Base-by-base conservation (phyloP, 2,888 invertebrate genomes). In the Pristionchus mayeri region DNA sequence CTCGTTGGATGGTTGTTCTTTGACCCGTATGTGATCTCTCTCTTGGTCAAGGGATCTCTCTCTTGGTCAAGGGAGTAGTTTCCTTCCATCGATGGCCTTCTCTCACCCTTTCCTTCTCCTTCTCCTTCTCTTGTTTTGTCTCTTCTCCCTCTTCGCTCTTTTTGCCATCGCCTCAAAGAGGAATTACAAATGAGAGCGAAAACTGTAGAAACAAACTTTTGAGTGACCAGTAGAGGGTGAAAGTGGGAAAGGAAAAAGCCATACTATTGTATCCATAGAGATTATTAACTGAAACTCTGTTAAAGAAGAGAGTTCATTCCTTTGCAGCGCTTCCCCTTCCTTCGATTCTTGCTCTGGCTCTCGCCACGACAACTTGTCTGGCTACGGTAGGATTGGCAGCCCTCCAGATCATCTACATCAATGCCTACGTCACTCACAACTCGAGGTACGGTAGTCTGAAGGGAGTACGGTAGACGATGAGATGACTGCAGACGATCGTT, bases 401-500 rank as follows among this genome's bases (percentile, higher is more conserved):
- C 27, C 87, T 91, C 16, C 91, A 91, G 83, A 83, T 91, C 52
- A 84, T 90, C 71, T 91, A 90, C 86, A 90, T 91, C 57, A 86
- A 85, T 27, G 86, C 88, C 78, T 91, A 91, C 85, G 89, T 90
- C 37, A 90, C 90, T 2, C 88, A 91, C 48, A 85, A 30, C 13
- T 6, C 48, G 44, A 80, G 80, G 80, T 80, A 54, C 54, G 37
- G n/a, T 37, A 48, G 44, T 44, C 27, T 4, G 2, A 16, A 24
- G 44, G 48, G n/a, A 67, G 11, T 48, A 48, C 48, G 40, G 76
- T 76, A 76, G 44, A 3, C 44, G 24, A 40, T 44, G n/a, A 40
- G 18, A 71, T 71, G 24, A 40, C 30, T 80, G 3, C 57, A 80
- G 80, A 40, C 48, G 57, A 40, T 44, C 57, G 40, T 54, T 50